phyloP scores from a whole-genome alignment of 2,113 vertebrate genomes.

The Tragelaphus strepsiceros region DNA sequence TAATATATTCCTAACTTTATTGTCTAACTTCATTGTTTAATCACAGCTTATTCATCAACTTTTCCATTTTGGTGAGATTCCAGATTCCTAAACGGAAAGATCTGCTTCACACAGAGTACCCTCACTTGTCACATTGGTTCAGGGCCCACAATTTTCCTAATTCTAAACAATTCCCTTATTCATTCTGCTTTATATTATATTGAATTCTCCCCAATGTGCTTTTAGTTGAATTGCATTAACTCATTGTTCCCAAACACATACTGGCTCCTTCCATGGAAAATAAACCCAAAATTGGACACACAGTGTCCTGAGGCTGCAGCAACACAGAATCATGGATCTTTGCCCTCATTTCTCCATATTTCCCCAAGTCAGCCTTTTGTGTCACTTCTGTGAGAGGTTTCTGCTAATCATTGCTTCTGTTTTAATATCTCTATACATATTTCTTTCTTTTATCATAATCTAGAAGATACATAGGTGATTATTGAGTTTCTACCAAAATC shows the following conservation, averaged over 20 bases:
- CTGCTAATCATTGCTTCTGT: neutral
- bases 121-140: neutral
- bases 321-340: neutral
- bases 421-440: neutral
- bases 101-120: neutral
- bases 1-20: neutral
- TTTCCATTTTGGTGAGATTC: neutral
- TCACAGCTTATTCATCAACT: neutral
- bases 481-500: neutral
- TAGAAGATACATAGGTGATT: neutral
- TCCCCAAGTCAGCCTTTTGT: neutral
- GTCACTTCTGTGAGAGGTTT: neutral
- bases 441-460: neutral
- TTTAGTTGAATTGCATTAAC: slow-evolving; percentile 42
- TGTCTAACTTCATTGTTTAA: slow-evolving; percentile 20
- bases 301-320: neutral
- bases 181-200: slow-evolving; percentile 20
- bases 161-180: slow-evolving; percentile 35
- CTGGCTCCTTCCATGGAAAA: slow-evolving; percentile 41
- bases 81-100: neutral
- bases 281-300: slow-evolving; percentile 6
- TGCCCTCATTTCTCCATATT: neutral
- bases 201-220: neutral
- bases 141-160: neutral
- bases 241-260: slow-evolving; percentile 25